These are phyloP conservation scores for Periplaneta americana DNA, from an alignment of 1,140 invertebrate species.

Conservation along the genomic window DNA sequence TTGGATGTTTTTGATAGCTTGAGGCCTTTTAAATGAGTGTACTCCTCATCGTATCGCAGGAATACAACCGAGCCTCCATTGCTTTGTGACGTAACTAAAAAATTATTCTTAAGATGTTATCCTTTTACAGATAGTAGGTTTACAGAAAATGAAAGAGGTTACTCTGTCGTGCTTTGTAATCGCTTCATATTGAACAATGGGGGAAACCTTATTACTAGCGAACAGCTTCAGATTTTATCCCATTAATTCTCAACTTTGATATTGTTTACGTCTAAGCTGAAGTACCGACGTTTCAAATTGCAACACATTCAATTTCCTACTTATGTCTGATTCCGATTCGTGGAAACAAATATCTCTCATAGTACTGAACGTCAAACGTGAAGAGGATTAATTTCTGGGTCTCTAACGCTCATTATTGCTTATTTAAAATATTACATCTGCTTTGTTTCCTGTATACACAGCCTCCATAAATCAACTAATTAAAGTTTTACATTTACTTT, in stretches of 20 bases:
- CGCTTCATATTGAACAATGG: not conserved
- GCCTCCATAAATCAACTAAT: too few species aligned
- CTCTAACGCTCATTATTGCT: too few species aligned
- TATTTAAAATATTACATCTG: too few species aligned
- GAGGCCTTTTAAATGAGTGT: not conserved
- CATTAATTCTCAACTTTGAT: not conserved
- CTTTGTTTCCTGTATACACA: too few species aligned
- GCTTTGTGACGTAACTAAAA: not conserved
- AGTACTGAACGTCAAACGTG: too few species aligned
- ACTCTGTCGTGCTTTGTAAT: not conserved
- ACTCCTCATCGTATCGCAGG: not conserved
- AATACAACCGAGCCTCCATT: too few species aligned
- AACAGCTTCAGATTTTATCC: not conserved
- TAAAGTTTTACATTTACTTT: too few species aligned
- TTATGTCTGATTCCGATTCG: too few species aligned
- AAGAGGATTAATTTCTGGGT: too few species aligned
- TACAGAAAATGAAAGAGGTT: not conserved
- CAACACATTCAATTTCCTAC: too few species aligned
- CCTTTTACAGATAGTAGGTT: not conserved
- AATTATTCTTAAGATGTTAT: not conserved
- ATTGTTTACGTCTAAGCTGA: not conserved
- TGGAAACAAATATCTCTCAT: too few species aligned
- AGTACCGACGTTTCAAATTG: not conserved
- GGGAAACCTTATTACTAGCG: not conserved
- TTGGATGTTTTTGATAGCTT: not conserved